Evolutionary conservation across 1,140 invertebrate species (phyloP), one percentile per base, ranked within the genome.

Genomic region (Amphibalanus amphitrite): DNA sequence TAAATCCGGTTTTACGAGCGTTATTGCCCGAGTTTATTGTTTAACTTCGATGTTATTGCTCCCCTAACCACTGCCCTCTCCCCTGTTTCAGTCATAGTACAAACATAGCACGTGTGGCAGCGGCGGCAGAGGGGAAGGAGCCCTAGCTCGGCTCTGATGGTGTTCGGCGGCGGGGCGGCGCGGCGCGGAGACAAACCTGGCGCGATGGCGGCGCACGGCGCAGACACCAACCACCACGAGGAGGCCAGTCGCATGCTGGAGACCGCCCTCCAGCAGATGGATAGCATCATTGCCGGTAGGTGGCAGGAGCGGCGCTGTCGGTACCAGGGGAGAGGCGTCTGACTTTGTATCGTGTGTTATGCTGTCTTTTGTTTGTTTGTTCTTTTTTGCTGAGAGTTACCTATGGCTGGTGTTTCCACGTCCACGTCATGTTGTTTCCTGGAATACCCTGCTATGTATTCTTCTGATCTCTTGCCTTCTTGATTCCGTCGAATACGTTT

Each of bases 191-290:
- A 59, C 47, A 59, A 59, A 59, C 47, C 47, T 13, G 20, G 20
- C 47, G 13, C 20, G 47, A 59, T 59, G 47, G 47, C 47, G 47
- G 20, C 47, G 13, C 47, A 1, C 47, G 47, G 47, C 47, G 47
- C 10, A 8, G 47, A 59, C 6, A 59, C 47, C 3, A 67, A 67
- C 28, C 65, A 67, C 65, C 65, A 75, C 71, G 69, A 76, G 40
- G 90, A 93, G 81, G 91, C 91, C 47, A 91, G 90, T 77, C 90
- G 91, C 84, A 87, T 94, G 83, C 83, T 95, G 77, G 91, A 93
- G 78, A 90, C 90, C 74, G 92, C 92, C 69, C 81, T 95, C 38
- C 85, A 92, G 77, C 90, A 93, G 83, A 93, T 95, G 90, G 92
- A 94, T 82, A 90, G 90, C 30, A 92, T 94, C 78, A 91, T 93